These are phyloP conservation scores for Falco rusticolus DNA, from an alignment of 2,797 vertebrate species.

Conservation along the genomic window DNA sequence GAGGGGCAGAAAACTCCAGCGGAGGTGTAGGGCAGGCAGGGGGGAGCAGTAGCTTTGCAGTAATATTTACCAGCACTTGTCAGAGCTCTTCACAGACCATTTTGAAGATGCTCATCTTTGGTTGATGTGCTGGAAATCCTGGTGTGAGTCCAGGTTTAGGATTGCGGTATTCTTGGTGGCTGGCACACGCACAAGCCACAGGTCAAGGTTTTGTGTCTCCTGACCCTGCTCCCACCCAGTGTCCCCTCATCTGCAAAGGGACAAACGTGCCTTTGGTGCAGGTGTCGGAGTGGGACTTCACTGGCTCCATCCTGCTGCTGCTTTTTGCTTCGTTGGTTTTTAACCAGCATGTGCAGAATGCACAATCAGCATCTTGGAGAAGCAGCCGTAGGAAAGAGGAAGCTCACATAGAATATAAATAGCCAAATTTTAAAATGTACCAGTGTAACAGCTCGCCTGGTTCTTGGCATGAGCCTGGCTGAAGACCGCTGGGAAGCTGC, in stretches of 20 bases:
- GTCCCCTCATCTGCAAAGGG: not conserved
- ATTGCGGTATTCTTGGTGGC: not conserved
- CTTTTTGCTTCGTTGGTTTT: not conserved
- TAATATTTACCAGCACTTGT: not conserved
- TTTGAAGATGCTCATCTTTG: not conserved
- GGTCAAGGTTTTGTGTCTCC: not conserved
- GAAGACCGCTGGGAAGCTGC: not conserved
- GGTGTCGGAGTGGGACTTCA: not conserved
- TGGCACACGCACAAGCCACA: fast-evolving
- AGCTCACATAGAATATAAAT: not conserved
- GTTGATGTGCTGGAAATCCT: not conserved
- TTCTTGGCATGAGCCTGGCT: not conserved
- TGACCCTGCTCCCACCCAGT: not conserved
- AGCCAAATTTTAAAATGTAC: slow-evolving; percentile 20
- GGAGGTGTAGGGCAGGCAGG: not conserved
- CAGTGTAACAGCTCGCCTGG: slow-evolving; percentile 26
- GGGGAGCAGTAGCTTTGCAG: not conserved
- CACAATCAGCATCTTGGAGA: slow-evolving; percentile 42
- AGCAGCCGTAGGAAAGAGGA: slow-evolving; percentile 1
- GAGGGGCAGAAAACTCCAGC: not conserved
- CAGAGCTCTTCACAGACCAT: not conserved
- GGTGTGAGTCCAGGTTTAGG: not conserved
- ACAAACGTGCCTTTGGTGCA: not conserved
- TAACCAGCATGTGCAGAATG: not conserved
- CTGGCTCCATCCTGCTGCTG: not conserved